These are phyloP conservation scores for Drosophila siamana DNA, from an alignment of 2,888 invertebrate species.

Conservation along the genomic window DNA sequence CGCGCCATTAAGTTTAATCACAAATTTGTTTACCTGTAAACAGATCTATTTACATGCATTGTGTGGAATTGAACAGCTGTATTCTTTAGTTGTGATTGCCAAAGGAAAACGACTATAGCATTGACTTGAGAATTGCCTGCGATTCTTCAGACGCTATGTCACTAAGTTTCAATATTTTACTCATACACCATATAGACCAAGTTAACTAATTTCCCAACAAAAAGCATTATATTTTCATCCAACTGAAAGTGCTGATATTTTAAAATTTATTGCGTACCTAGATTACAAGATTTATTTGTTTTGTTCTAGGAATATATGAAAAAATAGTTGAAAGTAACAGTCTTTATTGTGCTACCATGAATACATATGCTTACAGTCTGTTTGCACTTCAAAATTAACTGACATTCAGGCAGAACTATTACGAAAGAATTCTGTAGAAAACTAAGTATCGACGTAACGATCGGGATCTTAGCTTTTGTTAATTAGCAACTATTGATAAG, in stretches of 20 bases:
- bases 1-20: slow-evolving; percentile 17
- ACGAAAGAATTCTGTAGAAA: too few species aligned
- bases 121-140: not conserved
- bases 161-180: not conserved
- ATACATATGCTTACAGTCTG: not conserved
- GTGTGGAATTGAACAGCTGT: slow-evolving; percentile 18
- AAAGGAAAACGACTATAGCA: not conserved
- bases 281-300: not conserved
- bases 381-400: not conserved
- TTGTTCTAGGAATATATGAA: too few species aligned
- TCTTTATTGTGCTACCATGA: not conserved
- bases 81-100: slow-evolving; percentile 11
- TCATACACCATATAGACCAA: not conserved
- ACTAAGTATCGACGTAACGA: too few species aligned
- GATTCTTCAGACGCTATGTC: not conserved
- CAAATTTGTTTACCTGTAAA: slow-evolving; percentile 23
- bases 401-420: not conserved
- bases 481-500: too few species aligned
- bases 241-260: not conserved
- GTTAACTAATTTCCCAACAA: not conserved
- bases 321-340: too few species aligned
- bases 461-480: too few species aligned
- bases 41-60: slow-evolving; percentile 12
- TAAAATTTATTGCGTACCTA: not conserved
- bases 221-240: too few species aligned